Base-by-base conservation (phyloP, 2,113 vertebrate species). In the Chascanopsetta lugubris region DNA sequence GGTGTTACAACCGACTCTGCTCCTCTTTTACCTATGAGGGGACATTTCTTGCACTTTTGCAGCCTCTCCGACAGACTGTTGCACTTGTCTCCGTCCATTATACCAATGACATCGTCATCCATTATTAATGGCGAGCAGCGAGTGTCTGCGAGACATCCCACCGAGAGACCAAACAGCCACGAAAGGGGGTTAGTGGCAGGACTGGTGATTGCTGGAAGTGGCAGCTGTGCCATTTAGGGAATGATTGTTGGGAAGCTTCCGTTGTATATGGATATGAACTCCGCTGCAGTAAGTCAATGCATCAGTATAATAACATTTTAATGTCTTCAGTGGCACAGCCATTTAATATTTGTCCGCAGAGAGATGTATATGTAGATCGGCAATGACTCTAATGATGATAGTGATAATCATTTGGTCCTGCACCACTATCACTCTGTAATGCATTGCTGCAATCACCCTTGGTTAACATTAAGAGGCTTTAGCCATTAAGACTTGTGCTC, bases 401-500 rank as follows among this genome's bases (percentile, higher is more conserved):
- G 90, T 83, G 83, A 92, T 91, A 81, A 91, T 91, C 85, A 88
- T 87, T 81, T 70, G 50, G 70, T 85, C 68, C 72, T 85, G 82
- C 48, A 15, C 84, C 79, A 76, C 82, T 82, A 83, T 91, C 76
- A 51, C 68, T 85, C 77, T 74, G 57, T 83, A 90, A 87, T 88
- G 72, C 79, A 86, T 90, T 84, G 75, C 77, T 70, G 57, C 79
- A 85, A 78, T 92, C 90, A 87, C 78, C 86, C 71, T 85, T 89
- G 85, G 79, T 90, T 89, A 86, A 90, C 89, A 90, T 91, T 77
- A 90, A 88, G 84, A 89, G 86, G 90, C 86, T 91, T 93, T 90
- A 90, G 85, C 90, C 80, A 89, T 94, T 93, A 93, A 82, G 89
- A 90, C 88, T 92, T 86, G 87, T 91, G 94, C 90, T 85, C 84